Conservation (phyloP, 2,113 vertebrate genomes). For the Dunckerocampus dactyliophorus region DNA sequence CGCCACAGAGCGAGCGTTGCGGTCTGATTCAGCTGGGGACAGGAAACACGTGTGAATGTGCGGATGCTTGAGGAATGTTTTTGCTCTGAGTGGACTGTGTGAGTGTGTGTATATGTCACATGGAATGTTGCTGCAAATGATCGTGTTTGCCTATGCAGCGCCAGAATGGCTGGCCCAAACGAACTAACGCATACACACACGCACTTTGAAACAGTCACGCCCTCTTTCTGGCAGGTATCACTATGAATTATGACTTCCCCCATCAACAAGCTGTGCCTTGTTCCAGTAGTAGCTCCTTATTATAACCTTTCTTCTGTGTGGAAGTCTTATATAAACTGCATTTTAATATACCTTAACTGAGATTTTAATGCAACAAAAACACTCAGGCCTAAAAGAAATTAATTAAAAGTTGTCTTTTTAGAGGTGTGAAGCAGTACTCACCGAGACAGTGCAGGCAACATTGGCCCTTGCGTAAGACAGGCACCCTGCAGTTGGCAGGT, state of each 20-base stretch:
- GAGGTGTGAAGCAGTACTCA: constrained; percentile 40
- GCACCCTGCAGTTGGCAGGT: constrained; percentile 71
- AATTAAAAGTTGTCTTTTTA: background rate
- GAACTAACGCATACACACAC: constrained; percentile 28
- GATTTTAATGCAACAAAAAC: constrained; percentile 4
- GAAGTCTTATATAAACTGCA: constrained; percentile 9
- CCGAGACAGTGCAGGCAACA: constrained; percentile 80
- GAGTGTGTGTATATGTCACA: constrained; percentile 29
- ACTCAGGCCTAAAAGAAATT: background rate
- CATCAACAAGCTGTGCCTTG: constrained; percentile 28
- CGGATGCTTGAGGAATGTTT: constrained; percentile 69
- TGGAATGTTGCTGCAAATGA: constrained; percentile 54
- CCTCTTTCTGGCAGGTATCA: constrained; percentile 23
- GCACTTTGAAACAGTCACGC: constrained; percentile 17
- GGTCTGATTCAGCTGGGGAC: constrained; percentile 39
- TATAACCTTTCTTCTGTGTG: background rate
- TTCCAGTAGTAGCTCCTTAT: constrained; percentile 8
- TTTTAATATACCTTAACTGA: constrained; percentile 1
- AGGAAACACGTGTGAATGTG: constrained; percentile 73
- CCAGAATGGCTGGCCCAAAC: constrained; percentile 49
- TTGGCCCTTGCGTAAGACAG: constrained; percentile 78
- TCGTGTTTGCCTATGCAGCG: constrained; percentile 51
- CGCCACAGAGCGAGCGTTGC: constrained; percentile 37
- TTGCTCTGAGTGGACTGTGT: constrained; percentile 30
- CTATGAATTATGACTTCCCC: constrained; percentile 19